Base-by-base conservation (phyloP, 2,888 invertebrate genomes). In the Penaeus monodon region DNA sequence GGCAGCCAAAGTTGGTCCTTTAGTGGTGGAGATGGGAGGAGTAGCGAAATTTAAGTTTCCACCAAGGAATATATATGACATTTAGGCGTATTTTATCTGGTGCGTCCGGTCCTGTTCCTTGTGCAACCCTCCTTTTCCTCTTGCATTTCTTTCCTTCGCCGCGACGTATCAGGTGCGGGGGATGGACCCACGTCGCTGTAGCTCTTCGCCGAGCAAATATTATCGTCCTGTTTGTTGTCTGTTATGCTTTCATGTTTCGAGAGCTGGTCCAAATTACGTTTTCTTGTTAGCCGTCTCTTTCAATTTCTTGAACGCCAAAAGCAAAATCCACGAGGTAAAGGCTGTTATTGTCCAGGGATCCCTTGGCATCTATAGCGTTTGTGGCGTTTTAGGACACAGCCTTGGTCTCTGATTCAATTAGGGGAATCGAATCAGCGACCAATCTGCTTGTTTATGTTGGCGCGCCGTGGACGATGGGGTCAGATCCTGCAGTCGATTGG, bases 341-440 rank as follows among this genome's bases (percentile, higher is more conserved):
- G 73, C 14, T 73, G 73, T 73, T 73, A 73, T 73, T 73, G 73
- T 73, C 24, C 73, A 22, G 73, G 22, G 73, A 73, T 57, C 73
- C 38, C 73, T 73, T 73, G 73, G 73, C 33, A 73, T 73, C 73
- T 73, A 73, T 73, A 73, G 14, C 57, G 57, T 57, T 57, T 57
- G 57, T 29, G 70, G 84, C 79, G 84, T 68, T 68, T 66, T 68
- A 33, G 68, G 70, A 81, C 81, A 80, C 83, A 83, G 76, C 80
- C 85, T 81, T 85, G 85, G 81, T 76, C 81, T 74, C 65, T 81
- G 85, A 85, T 85, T 85, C 81, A 85, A 85, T 85, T 85, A 85
- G 66, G 70, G 85, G 76, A 85, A 85, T 85, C 85, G 85, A 85
- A 85, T 85, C 85, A 85, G 68, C 74, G 80, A 44, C 74, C 85